A percentile compares a stretch with the other conserved stretches of the same genome.
Evolutionary conservation across 1,140 invertebrate species (phyloP).

Genomic region (Tetranychus cinnabarinus): DNA sequence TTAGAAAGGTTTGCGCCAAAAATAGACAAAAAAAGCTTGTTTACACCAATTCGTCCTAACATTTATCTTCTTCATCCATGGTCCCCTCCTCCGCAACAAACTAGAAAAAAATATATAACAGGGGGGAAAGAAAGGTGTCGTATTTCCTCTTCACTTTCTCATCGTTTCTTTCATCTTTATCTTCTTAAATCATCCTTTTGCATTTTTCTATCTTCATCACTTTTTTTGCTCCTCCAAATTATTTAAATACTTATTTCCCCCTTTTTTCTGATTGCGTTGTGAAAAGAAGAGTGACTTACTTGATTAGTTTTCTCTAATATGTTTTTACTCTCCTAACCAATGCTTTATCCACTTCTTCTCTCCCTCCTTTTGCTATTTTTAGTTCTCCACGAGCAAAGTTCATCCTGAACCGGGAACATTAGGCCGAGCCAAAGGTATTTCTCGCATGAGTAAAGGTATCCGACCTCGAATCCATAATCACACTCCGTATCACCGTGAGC

Average conservation of each 20-base stretch:
- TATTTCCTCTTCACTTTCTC: not conserved
- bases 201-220: not conserved
- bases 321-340: not conserved
- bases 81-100: too few species aligned
- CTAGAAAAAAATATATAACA: too few species aligned
- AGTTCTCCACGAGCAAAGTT: constrained; percentile 11
- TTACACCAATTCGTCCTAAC: too few species aligned
- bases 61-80: too few species aligned
- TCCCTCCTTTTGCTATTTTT: not conserved
- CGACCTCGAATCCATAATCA: too few species aligned
- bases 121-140: too few species aligned
- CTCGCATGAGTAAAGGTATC: too few species aligned
- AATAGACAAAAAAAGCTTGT: too few species aligned
- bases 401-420: constrained; percentile 11
- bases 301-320: not conserved
- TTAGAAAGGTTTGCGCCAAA: too few species aligned
- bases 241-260: not conserved
- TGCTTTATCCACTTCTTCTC: not conserved
- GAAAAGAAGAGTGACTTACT: not conserved
- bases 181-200: not conserved
- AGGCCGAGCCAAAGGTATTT: constrained; percentile 7
- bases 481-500: too few species aligned
- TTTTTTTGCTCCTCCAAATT: not conserved
- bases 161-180: not conserved
- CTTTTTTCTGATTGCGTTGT: not conserved